phyloP scores from a whole-genome alignment of 1,140 invertebrate species.

The Acromyrmex heyeri region DNA sequence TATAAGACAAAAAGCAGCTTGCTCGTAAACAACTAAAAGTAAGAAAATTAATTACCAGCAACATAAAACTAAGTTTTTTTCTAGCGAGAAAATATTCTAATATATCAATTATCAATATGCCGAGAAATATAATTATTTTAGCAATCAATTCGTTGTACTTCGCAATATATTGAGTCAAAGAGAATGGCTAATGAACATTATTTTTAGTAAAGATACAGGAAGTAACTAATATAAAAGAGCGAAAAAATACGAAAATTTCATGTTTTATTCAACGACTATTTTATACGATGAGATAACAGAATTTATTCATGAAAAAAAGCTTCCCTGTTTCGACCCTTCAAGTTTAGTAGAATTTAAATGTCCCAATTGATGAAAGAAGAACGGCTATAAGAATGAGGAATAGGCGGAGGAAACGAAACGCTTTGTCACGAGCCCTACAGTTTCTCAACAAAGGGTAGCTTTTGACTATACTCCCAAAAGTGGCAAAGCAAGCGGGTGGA shows the following conservation, averaged over 20 bases:
- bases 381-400: background rate
- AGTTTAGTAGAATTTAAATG: slow-evolving; percentile 17
- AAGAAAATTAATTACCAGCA: slow-evolving; percentile 28
- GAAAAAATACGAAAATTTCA: background rate
- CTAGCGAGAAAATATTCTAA: background rate
- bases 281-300: no score
- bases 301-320: background rate
- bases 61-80: slow-evolving; percentile 7
- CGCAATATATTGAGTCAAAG: background rate
- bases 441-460: background rate
- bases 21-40: slow-evolving; percentile 14
- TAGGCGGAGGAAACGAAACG: background rate
- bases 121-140: background rate
- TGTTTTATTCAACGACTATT: background rate
- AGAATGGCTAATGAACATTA: background rate
- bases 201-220: background rate
- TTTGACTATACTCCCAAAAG: background rate
- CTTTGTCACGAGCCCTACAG: background rate
- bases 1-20: slow-evolving; percentile 32
- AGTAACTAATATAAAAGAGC: background rate
- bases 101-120: background rate
- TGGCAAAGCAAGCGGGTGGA: background rate
- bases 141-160: slow-evolving; percentile 1
- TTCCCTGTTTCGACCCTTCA: background rate
- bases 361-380: background rate